Conservation (phyloP, 64 coral and sea anemone genomes). For the Porites australiensis region DNA sequence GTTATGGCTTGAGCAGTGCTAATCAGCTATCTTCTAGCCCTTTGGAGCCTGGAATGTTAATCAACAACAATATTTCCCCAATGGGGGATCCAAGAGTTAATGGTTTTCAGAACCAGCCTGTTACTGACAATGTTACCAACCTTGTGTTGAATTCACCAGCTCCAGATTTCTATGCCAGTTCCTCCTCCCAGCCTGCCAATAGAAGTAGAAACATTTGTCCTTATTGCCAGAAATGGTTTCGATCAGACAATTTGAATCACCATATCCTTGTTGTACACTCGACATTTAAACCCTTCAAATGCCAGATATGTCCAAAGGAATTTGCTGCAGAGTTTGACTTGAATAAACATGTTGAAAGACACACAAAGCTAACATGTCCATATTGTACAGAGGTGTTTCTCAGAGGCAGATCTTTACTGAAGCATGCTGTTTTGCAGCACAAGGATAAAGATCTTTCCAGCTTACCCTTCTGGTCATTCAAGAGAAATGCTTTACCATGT, state of each 20-base stretch:
- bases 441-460: constrained; percentile 4
- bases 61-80: neutral
- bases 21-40: neutral
- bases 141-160: no score
- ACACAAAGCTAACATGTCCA: neutral
- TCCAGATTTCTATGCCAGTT: no score
- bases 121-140: neutral
- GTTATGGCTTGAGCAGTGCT: no score
- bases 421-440: neutral
- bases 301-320: neutral
- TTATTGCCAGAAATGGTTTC: no score
- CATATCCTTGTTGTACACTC: no score
- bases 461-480: neutral
- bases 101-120: neutral
- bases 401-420: neutral
- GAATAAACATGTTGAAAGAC: neutral
- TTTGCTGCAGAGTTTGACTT: neutral
- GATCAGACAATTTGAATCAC: no score
- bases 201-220: no score
- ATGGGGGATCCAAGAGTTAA: no score
- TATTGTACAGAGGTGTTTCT: neutral
- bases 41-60: neutral
- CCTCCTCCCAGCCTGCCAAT: no score
- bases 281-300: neutral
- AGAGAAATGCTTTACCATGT: neutral